These are phyloP conservation scores for Vespertilio murinus DNA, from an alignment of 2,797 vertebrate species.

Conservation along the genomic window DNA sequence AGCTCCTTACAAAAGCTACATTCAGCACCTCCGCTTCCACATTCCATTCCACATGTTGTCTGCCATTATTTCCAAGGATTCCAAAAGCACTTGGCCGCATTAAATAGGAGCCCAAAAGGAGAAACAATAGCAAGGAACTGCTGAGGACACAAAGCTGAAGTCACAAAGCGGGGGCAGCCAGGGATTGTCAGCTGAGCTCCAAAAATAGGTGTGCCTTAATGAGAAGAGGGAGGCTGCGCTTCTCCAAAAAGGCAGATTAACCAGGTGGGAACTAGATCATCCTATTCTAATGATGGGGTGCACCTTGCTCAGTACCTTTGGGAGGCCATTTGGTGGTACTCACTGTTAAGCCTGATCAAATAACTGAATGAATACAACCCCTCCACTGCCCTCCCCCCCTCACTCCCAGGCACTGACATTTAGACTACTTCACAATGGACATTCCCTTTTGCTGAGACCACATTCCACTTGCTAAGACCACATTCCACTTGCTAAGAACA, in stretches of 20 bases:
- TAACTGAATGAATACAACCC: too few species aligned
- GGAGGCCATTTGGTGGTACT: neutral
- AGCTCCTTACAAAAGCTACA: conserved; percentile 35
- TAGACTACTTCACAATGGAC: too few species aligned
- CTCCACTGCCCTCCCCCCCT: too few species aligned
- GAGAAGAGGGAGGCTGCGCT: neutral
- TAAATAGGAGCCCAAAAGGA: conserved; percentile 44
- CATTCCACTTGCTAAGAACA: too few species aligned
- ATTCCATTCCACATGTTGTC: neutral
- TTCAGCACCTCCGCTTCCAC: conserved; percentile 18
- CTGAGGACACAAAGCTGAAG: neutral
- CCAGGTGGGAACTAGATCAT: neutral
- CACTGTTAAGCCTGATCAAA: neutral
- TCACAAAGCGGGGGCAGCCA: neutral
- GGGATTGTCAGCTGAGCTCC: conserved; percentile 27
- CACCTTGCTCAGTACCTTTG: neutral
- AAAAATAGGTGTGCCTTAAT: conserved; percentile 30
- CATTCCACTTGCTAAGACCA: too few species aligned
- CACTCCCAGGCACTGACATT: too few species aligned
- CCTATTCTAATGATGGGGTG: neutral
- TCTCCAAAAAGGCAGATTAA: neutral
- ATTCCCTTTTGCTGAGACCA: too few species aligned
- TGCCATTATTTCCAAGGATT: conserved; percentile 63
- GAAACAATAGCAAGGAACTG: conserved; percentile 41
- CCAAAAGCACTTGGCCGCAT: conserved; percentile 40